phyloP scores from a whole-genome alignment of 2,888 invertebrate species.

The Anorthoa munda region DNA sequence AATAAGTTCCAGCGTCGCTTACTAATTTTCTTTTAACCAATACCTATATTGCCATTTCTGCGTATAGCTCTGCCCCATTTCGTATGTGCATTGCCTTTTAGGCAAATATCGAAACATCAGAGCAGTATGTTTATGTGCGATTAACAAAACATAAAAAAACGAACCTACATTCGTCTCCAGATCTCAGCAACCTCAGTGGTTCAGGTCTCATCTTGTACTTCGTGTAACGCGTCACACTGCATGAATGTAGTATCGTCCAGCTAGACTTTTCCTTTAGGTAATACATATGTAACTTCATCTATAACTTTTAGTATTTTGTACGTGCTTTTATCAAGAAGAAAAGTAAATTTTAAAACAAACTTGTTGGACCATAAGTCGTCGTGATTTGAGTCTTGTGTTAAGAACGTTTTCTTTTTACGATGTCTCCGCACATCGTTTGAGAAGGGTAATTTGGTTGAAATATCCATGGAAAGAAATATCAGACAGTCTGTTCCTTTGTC shows the following conservation, averaged over 20 bases:
- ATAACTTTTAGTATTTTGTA: background rate
- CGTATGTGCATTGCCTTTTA: background rate
- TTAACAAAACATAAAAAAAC: background rate
- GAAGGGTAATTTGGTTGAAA: background rate
- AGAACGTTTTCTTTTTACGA: slow-evolving; percentile 37
- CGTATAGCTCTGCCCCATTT: background rate
- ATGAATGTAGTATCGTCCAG: slow-evolving; percentile 12
- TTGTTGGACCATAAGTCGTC: slow-evolving; percentile 6
- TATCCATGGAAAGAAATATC: background rate
- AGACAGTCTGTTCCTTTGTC: background rate
- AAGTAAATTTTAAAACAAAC: slow-evolving; percentile 13
- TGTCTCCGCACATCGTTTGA: background rate
- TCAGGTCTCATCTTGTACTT: slow-evolving; percentile 3
- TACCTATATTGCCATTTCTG: no score
- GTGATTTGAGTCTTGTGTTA: background rate
- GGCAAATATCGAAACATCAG: background rate
- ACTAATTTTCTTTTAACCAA: no score
- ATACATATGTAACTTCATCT: slow-evolving; percentile 19
- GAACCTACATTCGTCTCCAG: slow-evolving; percentile 11
- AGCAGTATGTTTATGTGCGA: no score
- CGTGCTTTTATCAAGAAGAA: background rate
- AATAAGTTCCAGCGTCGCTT: no score
- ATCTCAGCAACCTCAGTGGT: background rate
- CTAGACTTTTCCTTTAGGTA: background rate
- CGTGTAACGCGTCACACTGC: slow-evolving; percentile 8